Conservation (phyloP, 2,113 vertebrate genomes). For the Suricata suricatta region DNA sequence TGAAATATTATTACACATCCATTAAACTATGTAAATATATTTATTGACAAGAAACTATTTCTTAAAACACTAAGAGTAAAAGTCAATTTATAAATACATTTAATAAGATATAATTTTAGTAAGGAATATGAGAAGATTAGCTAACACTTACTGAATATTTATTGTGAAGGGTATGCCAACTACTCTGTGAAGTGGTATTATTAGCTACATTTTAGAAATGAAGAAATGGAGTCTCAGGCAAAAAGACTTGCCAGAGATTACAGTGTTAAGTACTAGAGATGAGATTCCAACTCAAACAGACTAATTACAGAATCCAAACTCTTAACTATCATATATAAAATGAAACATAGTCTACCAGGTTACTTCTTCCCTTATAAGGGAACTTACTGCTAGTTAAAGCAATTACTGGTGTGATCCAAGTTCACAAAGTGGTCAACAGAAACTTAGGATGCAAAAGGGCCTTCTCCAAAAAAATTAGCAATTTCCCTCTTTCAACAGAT, state of each 20-base stretch:
- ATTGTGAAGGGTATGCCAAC: background rate
- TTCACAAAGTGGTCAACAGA: background rate
- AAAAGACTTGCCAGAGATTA: constrained; percentile 1
- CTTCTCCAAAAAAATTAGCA: background rate
- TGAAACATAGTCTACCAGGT: background rate
- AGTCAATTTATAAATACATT: background rate
- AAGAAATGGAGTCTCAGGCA: background rate
- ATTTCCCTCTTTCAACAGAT: background rate
- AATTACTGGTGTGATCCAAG: background rate
- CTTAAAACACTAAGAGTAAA: constrained; percentile 33
- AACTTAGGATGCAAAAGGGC: background rate
- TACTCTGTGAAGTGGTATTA: background rate
- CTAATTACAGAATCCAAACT: constrained; percentile 23
- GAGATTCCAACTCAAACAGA: constrained; percentile 13
- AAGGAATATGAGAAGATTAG: background rate
- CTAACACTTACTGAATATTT: background rate
- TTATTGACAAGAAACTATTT: constrained; percentile 32
- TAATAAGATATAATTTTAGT: constrained; percentile 35
- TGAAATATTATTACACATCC: background rate
- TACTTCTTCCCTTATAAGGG: constrained; percentile 15
- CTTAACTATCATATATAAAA: background rate
- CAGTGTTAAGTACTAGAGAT: background rate
- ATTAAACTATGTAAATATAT: background rate
- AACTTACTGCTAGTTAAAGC: background rate
- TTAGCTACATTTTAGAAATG: background rate